Base-by-base conservation (phyloP, 1,140 invertebrate genomes). In the Monochamus saltuarius region DNA sequence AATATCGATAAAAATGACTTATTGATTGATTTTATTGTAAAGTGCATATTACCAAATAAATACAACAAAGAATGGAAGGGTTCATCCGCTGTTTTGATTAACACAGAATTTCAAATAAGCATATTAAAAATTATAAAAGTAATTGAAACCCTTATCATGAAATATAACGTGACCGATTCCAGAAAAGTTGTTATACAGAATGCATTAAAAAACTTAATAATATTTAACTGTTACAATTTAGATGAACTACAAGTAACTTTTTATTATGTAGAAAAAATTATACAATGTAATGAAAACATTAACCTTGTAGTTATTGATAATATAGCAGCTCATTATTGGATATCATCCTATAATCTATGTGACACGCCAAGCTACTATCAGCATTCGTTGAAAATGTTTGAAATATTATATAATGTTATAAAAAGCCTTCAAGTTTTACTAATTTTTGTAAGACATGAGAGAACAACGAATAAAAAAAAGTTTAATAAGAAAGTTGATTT, bases 121-220 rank as follows among this genome's bases (percentile, higher is more conserved):
- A 10, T 64, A 4, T 67, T 64, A 22, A 63, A 62, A 42, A 50
- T 67, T 10, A 67, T 67, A n/a, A 67, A 64, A 49, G 42, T 60
- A 17, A 58, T 67, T n/a, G 65, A 67, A 56, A 29, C 47, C 36
- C 56, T 61, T 16, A 16, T 64, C n/a, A 53, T 42, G 29, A 9
- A 47, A 9, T 42, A 22, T 3, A 64, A 62, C 11, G 13, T 62
- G 0, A 61, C 17, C 16, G 47, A 51, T 53, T 9, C 38, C 19
- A 52, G 22, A 39, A 62, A 50, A 36, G 11, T 9, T 42, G 36
- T 60, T 7, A 47, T 64, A 3, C 56, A 67, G 56, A 37, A 50
- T 0, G 19, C 51, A 11, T 46, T 67, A 34, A 57, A 59, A 34
- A 64, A 61, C 43, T 34, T 67, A 14, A 47, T 56, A n/a, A 53